These are phyloP conservation scores for Peromyscus maniculatus DNA, from an alignment of 2,113 vertebrate genomes.

Conservation along the genomic window DNA sequence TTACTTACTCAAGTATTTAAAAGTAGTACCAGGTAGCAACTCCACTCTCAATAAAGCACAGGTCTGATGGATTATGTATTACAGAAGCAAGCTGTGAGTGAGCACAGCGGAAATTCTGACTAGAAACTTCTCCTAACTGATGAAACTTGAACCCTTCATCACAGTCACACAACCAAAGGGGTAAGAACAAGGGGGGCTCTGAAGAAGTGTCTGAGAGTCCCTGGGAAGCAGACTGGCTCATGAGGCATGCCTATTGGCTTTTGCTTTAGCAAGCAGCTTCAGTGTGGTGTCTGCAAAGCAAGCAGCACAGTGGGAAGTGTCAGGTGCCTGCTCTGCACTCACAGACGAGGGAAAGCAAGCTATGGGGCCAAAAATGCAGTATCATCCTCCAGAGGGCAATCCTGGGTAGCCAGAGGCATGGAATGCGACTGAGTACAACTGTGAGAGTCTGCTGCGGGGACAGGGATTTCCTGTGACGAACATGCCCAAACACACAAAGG, in stretches of 20 bases:
- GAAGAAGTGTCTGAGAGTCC: conserved; percentile 53
- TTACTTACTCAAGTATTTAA: conserved; percentile 17
- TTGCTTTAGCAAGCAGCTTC: conserved; percentile 84
- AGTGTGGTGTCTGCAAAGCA: conserved; percentile 87
- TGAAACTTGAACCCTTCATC: conserved; percentile 1
- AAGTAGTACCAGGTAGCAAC: neutral
- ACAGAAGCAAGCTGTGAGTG: neutral
- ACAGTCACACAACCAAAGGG: neutral
- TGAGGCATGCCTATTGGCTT: conserved; percentile 50
- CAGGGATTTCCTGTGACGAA: neutral
- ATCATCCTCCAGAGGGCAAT: conserved; percentile 84
- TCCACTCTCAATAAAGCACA: neutral
- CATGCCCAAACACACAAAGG: conserved; percentile 5
- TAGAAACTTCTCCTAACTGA: neutral
- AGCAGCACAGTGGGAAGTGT: conserved; percentile 74
- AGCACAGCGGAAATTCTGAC: conserved; percentile 43
- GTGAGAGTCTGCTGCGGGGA: neutral
- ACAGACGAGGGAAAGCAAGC: conserved; percentile 86
- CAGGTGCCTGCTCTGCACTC: conserved; percentile 79
- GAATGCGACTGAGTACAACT: neutral
- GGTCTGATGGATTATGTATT: neutral
- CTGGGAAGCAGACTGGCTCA: conserved; percentile 46
- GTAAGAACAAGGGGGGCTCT: neutral
- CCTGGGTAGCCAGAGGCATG: fast-evolving
- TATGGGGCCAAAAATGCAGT: conserved; percentile 83